Conservation (phyloP, 2,797 vertebrate genomes). For the Triplophysa yarkandensis region DNA sequence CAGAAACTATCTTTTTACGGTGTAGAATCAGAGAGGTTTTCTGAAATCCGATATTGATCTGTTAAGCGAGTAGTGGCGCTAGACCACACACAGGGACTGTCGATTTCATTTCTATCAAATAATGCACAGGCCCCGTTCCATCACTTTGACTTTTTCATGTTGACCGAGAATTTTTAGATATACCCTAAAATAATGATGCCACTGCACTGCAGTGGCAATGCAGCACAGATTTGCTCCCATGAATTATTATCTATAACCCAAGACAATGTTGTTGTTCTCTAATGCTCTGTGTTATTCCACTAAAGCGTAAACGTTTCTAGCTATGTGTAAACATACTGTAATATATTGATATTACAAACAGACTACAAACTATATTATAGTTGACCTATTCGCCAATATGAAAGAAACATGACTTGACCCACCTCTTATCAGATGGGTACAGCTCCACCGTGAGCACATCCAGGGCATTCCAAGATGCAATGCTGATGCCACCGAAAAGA, state of each 20-base stretch:
- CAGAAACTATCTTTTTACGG: no score
- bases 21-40: constrained; percentile 11
- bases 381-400: no score
- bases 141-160: constrained; percentile 38
- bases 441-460: constrained; percentile 96
- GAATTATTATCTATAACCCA: background rate
- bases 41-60: background rate
- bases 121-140: no score
- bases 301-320: no score
- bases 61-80: constrained; percentile 49
- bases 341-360: no score
- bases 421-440: constrained; percentile 96
- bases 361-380: no score
- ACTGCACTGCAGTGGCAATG: constrained; percentile 46
- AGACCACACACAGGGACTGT: background rate
- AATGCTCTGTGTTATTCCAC: no score
- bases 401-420: constrained; percentile 27
- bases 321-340: no score
- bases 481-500: constrained; percentile 95
- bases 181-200: constrained; percentile 38
- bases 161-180: constrained; percentile 48
- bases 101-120: no score
- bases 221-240: constrained; percentile 31
- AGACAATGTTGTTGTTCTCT: background rate
- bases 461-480: constrained; percentile 94